phyloP scores from a whole-genome alignment of 2,797 vertebrate genomes.

The Sylvilagus floridanus region DNA sequence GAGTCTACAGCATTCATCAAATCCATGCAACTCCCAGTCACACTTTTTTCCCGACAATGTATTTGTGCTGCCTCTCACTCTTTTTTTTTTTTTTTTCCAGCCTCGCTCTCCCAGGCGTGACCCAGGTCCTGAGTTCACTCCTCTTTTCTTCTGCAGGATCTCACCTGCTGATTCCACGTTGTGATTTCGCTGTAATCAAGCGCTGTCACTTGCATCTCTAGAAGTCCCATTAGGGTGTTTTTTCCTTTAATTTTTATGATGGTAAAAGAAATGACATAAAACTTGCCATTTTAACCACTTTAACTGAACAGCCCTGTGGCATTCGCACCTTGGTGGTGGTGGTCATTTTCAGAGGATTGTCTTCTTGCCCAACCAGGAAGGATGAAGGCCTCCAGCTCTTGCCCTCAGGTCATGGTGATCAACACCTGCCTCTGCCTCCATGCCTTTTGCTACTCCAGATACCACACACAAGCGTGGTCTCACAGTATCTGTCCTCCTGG shows the following conservation, averaged over 20 bases:
- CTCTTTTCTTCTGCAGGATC: neutral
- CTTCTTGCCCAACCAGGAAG: neutral
- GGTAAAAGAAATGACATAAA: neutral
- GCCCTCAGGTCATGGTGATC: no score
- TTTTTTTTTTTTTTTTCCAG: no score
- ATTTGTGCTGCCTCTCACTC: no score
- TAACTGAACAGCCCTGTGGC: neutral
- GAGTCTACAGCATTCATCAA: neutral
- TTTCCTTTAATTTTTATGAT: neutral
- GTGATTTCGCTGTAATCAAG: neutral
- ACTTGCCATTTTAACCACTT: neutral
- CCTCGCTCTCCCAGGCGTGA: neutral
- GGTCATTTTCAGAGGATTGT: neutral
- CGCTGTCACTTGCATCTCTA: neutral
- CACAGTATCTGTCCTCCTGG: fast-evolving
- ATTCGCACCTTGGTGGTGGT: no score
- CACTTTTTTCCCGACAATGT: neutral
- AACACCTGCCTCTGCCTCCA: no score
- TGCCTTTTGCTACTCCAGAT: no score
- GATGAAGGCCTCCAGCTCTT: no score
- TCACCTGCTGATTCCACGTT: neutral
- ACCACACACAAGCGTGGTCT: fast-evolving
- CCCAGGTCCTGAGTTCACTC: neutral
- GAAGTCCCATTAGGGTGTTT: no score
- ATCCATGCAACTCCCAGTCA: neutral